Evolutionary conservation across 2,888 invertebrate species (phyloP), one percentile per base, ranked within the genome.

Genomic region (Leptopilina myrica): DNA sequence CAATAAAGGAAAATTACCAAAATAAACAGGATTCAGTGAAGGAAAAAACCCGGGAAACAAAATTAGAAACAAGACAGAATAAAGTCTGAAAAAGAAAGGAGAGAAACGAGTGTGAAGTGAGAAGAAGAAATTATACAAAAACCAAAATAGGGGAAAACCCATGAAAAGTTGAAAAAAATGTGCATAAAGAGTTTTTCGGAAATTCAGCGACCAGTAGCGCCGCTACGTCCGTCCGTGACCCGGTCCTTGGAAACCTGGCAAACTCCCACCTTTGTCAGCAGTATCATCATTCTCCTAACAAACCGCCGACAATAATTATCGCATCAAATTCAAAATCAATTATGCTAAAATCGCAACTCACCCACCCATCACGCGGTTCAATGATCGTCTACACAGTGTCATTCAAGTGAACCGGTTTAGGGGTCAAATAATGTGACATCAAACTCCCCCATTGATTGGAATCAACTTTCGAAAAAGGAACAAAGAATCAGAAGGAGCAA

Each of bases 181-280:
- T 83, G 83, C 79, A 79, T 77, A 20, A 79, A 78, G 64, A 76
- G 80, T 56, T 77, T 26, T 59, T 69, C 76, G 33, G 73, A 12
- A 73, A 80, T 82, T 73, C 73, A 43, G 12, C 62, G 67, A 78
- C 81, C 84, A 33, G 79, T 83, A 49, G 79, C 76, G 14, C 82
- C 85, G 33, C 83, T 85, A 33, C 80, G 81, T n/a, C 84, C 81
- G 33, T 84, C 82, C 66, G 86, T 87, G n/a, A 87, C 77, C n/a
- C 80, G 90, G 75, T 85, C 89, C 26, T 80, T 90, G 76, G 90
- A 89, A 62, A 87, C 87, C 75, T 89, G 89, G 88, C 86, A 80
- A 76, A 79, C 86, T 26, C 84, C 85, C 33, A 84, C 87, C 46
- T 88, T 89, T 83, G 85, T 89, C 66, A 89, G 86, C 84, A 88